Conservation (phyloP, 2,888 invertebrate genomes). For the Ferrisia virgata region DNA sequence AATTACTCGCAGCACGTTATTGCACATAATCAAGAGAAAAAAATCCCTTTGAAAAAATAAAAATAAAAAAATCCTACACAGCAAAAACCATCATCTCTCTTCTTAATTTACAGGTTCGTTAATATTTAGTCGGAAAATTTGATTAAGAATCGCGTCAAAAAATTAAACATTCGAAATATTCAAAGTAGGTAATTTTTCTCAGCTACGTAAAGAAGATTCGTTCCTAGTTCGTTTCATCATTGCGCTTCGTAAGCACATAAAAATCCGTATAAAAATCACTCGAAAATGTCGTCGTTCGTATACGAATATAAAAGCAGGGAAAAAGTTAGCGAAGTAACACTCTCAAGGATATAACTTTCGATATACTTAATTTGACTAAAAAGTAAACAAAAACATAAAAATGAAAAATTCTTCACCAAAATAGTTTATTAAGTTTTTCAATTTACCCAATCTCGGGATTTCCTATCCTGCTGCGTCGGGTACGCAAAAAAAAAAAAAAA, state of each 20-base stretch:
- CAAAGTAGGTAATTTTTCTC: not conserved
- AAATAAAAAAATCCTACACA: too few species aligned
- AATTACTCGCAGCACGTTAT: not conserved
- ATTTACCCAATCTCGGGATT: not conserved
- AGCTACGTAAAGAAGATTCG: not conserved
- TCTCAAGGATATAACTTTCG: constrained; percentile 10
- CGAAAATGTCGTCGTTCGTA: not conserved
- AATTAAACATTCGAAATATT: not conserved
- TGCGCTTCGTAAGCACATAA: not conserved
- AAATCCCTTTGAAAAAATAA: not conserved
- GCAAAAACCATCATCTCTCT: not conserved
- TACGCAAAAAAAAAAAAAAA: not conserved
- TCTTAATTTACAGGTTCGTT: not conserved
- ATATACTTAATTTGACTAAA: not conserved
- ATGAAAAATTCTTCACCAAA: not conserved
- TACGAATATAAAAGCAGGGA: not conserved
- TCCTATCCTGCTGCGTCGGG: not conserved
- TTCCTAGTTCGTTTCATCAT: not conserved
- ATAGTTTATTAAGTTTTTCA: constrained; percentile 25
- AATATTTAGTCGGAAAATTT: not conserved
- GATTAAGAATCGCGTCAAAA: not conserved
- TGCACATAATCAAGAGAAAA: not conserved
- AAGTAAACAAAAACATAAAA: constrained; percentile 13
- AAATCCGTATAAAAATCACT: not conserved
- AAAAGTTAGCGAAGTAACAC: not conserved